A percentile compares a stretch with the other conserved stretches of the same genome.
Conservation (phyloP, 2,888 invertebrate species). For the Cremastobaeus sp. region DNA sequence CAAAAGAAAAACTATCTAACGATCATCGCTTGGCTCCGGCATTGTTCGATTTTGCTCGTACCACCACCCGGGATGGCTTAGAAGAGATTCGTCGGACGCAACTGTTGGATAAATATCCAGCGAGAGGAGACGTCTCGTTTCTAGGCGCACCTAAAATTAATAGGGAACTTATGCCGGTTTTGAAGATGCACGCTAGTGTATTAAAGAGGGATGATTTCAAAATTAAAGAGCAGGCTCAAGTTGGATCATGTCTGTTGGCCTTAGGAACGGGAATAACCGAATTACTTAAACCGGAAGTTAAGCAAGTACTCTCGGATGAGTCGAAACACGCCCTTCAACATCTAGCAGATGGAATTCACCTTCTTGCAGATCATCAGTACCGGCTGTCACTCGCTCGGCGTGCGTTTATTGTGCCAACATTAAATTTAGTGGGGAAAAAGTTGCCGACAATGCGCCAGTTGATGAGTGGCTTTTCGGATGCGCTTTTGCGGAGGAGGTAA, state of each 20-base stretch:
- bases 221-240: slow-evolving; percentile 10
- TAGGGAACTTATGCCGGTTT: neutral
- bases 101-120: slow-evolving; percentile 10
- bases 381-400: slow-evolving; percentile 21
- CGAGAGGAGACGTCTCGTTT: slow-evolving; percentile 1
- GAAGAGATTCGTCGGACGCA: neutral
- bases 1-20: neutral
- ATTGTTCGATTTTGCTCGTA: neutral
- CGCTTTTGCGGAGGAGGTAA: slow-evolving; percentile 26
- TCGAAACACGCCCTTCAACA: slow-evolving; percentile 3
- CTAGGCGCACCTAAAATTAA: slow-evolving; percentile 19
- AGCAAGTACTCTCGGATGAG: neutral
- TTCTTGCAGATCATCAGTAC: slow-evolving; percentile 24
- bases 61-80: neutral
- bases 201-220: slow-evolving; percentile 36
- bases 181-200: neutral
- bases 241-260: slow-evolving; percentile 20
- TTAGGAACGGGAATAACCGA: slow-evolving; percentile 15
- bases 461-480: slow-evolving; percentile 31
- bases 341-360: slow-evolving; percentile 16
- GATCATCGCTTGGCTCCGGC: neutral
- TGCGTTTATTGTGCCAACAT: slow-evolving; percentile 25
- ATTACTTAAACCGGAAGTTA: slow-evolving; percentile 10
- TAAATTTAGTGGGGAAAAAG: slow-evolving; percentile 21
- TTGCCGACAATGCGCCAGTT: slow-evolving; percentile 19